A percentile compares a stretch with the other conserved stretches of the same genome.
Evolutionary conservation across 2,888 invertebrate species (phyloP).

Genomic region (Mythimna albipuncta): DNA sequence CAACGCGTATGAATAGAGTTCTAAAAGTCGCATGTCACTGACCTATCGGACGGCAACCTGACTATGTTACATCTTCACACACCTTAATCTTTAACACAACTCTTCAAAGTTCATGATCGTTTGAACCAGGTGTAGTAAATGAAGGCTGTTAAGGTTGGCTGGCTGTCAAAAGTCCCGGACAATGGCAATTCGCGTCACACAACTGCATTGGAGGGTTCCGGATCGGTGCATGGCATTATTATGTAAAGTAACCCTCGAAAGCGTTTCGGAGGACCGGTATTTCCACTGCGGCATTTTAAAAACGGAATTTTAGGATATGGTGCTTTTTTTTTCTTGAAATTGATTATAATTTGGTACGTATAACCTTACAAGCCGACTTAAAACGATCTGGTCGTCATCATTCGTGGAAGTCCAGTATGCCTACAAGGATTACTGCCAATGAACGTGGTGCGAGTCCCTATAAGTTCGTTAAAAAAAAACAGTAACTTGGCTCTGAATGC

Average conservation of each 20-base stretch:
- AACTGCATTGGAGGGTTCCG: constrained; percentile 73
- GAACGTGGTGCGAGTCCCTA: no score
- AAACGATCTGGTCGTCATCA: no score
- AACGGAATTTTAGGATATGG: neutral
- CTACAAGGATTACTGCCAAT: no score
- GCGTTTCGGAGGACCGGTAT: constrained; percentile 13
- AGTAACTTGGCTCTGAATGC: no score
- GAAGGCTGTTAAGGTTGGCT: constrained; percentile 76
- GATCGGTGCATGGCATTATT: constrained; percentile 72
- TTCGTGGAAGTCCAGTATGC: no score
- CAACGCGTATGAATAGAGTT: constrained; percentile 50
- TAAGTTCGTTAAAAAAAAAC: no score
- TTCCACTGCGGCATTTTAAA: constrained; percentile 4
- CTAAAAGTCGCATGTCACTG: constrained; percentile 69
- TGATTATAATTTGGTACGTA: neutral
- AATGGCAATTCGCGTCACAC: constrained; percentile 75
- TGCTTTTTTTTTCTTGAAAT: neutral
- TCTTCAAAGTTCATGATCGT: constrained; percentile 52
- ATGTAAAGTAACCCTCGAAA: constrained; percentile 67
- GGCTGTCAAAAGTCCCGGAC: constrained; percentile 76
- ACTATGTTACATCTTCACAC: constrained; percentile 34
- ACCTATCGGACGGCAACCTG: constrained; percentile 61
- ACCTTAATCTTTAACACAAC: constrained; percentile 46
- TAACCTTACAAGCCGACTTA: no score
- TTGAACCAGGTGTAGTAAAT: constrained; percentile 23